A percentile compares a stretch with the other conserved stretches of the same genome.
phyloP scores from a whole-genome alignment of 1,140 invertebrate species.

The Anadara kagoshimensis region DNA sequence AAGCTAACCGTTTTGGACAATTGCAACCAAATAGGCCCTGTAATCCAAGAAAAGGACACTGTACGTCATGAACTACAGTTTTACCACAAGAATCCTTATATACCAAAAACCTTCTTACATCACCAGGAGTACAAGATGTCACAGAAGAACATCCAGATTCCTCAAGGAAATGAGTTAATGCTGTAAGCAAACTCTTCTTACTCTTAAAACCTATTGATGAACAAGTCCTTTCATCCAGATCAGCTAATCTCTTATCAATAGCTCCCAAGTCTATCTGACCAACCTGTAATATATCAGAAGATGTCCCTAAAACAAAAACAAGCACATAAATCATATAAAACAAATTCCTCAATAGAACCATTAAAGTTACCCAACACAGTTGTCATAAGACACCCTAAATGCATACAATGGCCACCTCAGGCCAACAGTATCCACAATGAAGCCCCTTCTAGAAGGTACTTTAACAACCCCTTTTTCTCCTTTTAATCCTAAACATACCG shows the following conservation, averaged over 20 bases:
- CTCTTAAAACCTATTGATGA: constrained; percentile 1
- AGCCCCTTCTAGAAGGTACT: constrained; percentile 14
- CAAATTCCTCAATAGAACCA: not conserved
- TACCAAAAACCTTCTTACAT: constrained; percentile 28
- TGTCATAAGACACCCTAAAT: constrained; percentile 17
- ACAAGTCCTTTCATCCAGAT: constrained; percentile 11
- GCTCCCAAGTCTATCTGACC: not conserved
- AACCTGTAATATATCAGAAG: constrained; percentile 3
- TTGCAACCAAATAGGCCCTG: not conserved
- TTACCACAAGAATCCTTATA: constrained; percentile 31
- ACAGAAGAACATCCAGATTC: not conserved
- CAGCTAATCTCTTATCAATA: constrained; percentile 1
- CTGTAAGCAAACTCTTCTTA: constrained; percentile 1
- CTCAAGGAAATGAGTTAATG: constrained; percentile 1
- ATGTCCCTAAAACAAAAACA: not conserved
- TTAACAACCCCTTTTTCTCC: constrained; percentile 22
- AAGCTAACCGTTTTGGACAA: constrained; percentile 18
- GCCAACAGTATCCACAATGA: constrained; percentile 19
- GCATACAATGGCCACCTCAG: constrained; percentile 23
- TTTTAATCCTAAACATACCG: not conserved
- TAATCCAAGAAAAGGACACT: constrained; percentile 15
- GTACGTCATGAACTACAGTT: constrained; percentile 23
- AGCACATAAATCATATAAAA: not conserved
- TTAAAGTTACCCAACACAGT: not conserved
- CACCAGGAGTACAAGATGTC: constrained; percentile 4